phyloP scores from a whole-genome alignment of 2,888 invertebrate species.

The Synergus gifuensis region DNA sequence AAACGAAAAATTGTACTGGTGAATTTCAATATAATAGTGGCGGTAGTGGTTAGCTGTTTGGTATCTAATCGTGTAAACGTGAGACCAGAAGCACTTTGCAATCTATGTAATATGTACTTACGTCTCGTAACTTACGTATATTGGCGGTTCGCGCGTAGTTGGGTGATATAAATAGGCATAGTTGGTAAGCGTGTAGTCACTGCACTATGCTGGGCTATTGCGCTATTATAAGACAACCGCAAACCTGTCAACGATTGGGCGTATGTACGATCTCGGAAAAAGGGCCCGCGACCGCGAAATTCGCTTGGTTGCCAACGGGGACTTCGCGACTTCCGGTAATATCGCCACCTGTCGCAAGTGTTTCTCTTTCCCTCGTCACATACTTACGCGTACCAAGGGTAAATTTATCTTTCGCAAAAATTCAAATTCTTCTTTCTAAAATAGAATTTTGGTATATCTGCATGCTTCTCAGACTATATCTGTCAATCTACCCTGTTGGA shows the following conservation, averaged over 20 bases:
- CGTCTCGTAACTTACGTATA: conserved; percentile 39
- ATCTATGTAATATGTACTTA: conserved; percentile 39
- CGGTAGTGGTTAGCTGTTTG: conserved; percentile 9
- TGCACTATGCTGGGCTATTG: conserved; percentile 55
- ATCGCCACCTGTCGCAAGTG: conserved; percentile 63
- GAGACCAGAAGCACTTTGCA: conserved; percentile 22
- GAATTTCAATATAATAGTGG: neutral
- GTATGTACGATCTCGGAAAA: conserved; percentile 54
- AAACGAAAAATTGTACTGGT: too few relatives aligned
- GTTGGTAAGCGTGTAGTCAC: conserved; percentile 54
- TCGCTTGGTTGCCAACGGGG: conserved; percentile 56
- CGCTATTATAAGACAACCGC: conserved; percentile 76
- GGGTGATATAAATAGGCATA: conserved; percentile 57
- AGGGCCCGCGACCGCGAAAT: conserved; percentile 65
- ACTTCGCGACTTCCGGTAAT: conserved; percentile 62
- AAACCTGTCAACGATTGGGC: conserved; percentile 73
- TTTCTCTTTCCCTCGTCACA: conserved; percentile 40
- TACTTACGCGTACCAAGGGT: neutral
- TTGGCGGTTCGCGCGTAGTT: conserved; percentile 41
- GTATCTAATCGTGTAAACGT: conserved; percentile 20
- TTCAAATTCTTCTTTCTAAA: neutral
- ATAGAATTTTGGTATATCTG: too few relatives aligned
- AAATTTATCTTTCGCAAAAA: neutral
- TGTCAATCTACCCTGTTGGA: too few relatives aligned
- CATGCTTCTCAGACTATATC: too few relatives aligned